phyloP scores from a whole-genome alignment of 2,797 vertebrate species.

The Sylvia borin region DNA sequence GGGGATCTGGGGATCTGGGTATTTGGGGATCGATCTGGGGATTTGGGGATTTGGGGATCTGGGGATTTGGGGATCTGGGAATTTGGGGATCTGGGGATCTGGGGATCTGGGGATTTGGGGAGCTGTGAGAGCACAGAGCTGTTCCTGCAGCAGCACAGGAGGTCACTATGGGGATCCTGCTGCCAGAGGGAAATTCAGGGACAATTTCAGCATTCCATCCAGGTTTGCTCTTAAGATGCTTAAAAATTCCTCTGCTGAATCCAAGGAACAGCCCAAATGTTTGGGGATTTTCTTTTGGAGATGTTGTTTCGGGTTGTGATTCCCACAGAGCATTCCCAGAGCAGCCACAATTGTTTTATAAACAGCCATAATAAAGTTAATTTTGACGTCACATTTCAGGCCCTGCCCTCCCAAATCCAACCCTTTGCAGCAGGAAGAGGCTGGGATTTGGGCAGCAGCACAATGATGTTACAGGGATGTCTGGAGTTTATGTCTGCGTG shows the following conservation, averaged over 20 bases:
- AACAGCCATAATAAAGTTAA: not conserved
- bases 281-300: not conserved
- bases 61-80: too few relatives aligned
- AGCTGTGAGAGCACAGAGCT: not conserved
- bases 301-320: too few relatives aligned
- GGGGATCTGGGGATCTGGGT: too few relatives aligned
- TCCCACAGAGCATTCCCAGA: not conserved
- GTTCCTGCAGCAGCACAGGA: constrained; percentile 1
- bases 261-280: not conserved
- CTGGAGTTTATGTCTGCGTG: not conserved
- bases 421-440: not conserved
- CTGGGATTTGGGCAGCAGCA: not conserved
- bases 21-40: too few relatives aligned
- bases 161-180: not conserved
- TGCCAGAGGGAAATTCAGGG: not conserved
- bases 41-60: too few relatives aligned
- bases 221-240: not conserved
- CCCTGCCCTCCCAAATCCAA: fast-evolving
- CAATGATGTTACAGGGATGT: not conserved
- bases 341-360: not conserved
- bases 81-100: too few relatives aligned
- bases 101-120: not conserved
- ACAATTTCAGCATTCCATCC: not conserved
- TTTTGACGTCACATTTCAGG: not conserved
- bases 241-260: not conserved